Evolutionary conservation across 2,797 vertebrate genomes (phyloP), one percentile per base, ranked within the genome.

Genomic region (Molossus alvarezi): DNA sequence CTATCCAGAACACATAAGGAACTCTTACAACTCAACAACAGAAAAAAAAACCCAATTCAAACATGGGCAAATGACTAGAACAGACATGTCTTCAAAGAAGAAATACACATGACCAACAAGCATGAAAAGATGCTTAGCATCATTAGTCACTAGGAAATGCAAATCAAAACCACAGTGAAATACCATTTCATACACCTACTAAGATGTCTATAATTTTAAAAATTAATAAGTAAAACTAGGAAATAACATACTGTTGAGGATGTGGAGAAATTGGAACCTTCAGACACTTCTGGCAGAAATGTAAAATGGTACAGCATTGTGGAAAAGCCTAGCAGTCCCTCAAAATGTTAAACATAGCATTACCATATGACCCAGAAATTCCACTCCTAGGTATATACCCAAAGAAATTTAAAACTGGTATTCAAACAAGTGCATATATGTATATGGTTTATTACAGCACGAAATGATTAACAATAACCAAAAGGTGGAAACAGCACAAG

Each of bases 11-110:
- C 9, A 62, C 62, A 62, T 27, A 69, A 75, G 58, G 27, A 64
- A 72, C 57, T 72, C 73, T 89, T 45, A 88, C 9, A 80, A 85
- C 80, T 65, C 90, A 79, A 33, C 60, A 33, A 88, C 60, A 73
- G 85, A 89, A 65, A 84, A 83, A n/a, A 89, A 64, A 51, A 20
- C 9, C 29, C 58, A 75, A 33, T 65, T 95, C 45, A 91, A 88
- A 87, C 23, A 55, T 6, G 41, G 33, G 67, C 45, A 29, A 90
- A 90, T 67, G 27, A 33, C 13, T 1, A 14, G 48, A 86, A 90
- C 0, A 75, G 67, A 75, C 33, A 10, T 14, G 13, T 51, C 58
- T 86, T 86, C 81, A 75, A 69, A 95, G 48, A 80, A 45, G 60
- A 60, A 14, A 55, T 11, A 57, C 33, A 58, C 55, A 72, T 41